Base-by-base conservation (phyloP, 1,140 invertebrate genomes). In the Monochamus saltuarius region DNA sequence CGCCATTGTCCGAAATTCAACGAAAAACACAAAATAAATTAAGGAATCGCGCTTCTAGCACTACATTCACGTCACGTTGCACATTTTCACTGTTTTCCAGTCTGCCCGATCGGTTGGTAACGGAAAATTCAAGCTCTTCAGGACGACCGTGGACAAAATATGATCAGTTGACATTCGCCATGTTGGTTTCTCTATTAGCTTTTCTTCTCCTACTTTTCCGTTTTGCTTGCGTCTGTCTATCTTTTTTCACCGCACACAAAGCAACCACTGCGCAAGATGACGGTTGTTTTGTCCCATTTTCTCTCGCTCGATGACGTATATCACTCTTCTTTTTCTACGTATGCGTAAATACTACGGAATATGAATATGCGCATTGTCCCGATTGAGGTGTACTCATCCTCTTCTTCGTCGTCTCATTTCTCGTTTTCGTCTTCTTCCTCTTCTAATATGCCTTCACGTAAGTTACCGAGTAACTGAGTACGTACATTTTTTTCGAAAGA, bases 151-250 rank as follows among this genome's bases (percentile, higher is more conserved):
- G 47, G 58, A 55, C 42, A 64, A 59, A 59, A 59, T 59, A 55
- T 45, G 52, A 64, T 59, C 56, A 64, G 43, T 59, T 56, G 56
- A 55, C 56, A 49, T 46, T 49, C 62, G 56, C 62, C 62, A 64
- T 64, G 47, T 64, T 63, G 19, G 39, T 53, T 59, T 51, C 36
- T 50, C 39, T 35, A 37, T 11, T 43, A 14, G 43, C 29, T 14
- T 47, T 34, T 13, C 17, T n/a, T 59, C 49, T 62, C 56, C 19
- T 43, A 52, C 43, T 36, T 36, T 22, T 19, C 13, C 34, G 39
- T 13, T 14, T 4, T 40, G 9, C 11, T 7, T 10, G 36, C 13
- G 49, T 64, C 10, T 40, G 13, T 35, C 39, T 42, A 35, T 64
- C 53, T 51, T 47, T 56, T 14, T 64, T 34, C 38, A 10, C 13